A percentile compares a stretch with the other conserved stretches of the same genome.
These are phyloP conservation scores for Vanessa tameamea DNA, from an alignment of 1,140 invertebrate species.

Conservation along the genomic window DNA sequence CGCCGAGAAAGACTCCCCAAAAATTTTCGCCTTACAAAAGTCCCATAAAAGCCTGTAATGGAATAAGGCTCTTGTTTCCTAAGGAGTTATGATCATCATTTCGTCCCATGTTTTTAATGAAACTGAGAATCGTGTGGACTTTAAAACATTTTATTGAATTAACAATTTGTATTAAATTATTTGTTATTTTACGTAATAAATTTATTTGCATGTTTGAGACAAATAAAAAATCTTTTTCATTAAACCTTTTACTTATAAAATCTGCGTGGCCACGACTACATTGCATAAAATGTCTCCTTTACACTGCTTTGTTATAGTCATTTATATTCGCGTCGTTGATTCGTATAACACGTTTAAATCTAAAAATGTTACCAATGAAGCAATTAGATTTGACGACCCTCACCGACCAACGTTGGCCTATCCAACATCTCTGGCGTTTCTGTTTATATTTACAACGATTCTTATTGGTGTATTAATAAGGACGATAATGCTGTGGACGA, in stretches of 20 bases:
- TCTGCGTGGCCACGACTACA: conserved; percentile 25
- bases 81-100: conserved; percentile 26
- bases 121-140: background rate
- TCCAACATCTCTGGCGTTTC: conserved; percentile 52
- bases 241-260: background rate
- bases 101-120: background rate
- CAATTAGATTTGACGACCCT: conserved; percentile 47
- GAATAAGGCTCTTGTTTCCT: conserved; percentile 61
- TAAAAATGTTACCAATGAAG: conserved; percentile 13
- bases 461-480: conserved; percentile 63
- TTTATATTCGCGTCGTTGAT: background rate
- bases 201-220: background rate
- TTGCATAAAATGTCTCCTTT: conserved; percentile 20
- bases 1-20: conserved; percentile 63
- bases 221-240: background rate
- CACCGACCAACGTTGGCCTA: conserved; percentile 51
- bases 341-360: background rate
- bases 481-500: conserved; percentile 58
- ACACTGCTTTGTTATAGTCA: conserved; percentile 10
- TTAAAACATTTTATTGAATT: background rate
- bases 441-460: conserved; percentile 63
- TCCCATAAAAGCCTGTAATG: conserved; percentile 38
- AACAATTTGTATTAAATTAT: background rate
- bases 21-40: conserved; percentile 65
- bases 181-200: background rate